phyloP scores from a whole-genome alignment of 2,113 vertebrate species.

The Scopus umbretta region DNA sequence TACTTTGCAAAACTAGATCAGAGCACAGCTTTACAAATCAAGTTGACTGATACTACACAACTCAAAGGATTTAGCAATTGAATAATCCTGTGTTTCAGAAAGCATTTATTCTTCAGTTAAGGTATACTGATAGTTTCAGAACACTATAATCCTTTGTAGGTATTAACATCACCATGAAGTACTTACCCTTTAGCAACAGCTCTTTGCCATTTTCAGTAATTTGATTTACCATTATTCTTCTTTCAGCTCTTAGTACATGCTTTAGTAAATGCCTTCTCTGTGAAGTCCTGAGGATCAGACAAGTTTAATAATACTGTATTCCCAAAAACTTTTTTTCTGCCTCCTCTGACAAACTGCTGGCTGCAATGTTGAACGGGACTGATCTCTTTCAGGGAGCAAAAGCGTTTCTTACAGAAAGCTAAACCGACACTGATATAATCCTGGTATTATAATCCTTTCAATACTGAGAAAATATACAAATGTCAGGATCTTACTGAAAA shows the following conservation, averaged over 20 bases:
- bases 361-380: not conserved
- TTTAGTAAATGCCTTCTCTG: slow-evolving; percentile 34
- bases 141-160: not conserved
- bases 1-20: not conserved
- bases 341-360: not conserved
- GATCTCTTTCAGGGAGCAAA: not conserved
- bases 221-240: slow-evolving; percentile 73
- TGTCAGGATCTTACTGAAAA: not conserved
- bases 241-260: slow-evolving; percentile 7
- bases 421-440: not conserved
- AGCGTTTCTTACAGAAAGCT: not conserved
- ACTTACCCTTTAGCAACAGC: slow-evolving; percentile 76
- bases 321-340: not conserved
- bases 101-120: not conserved
- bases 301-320: not conserved
- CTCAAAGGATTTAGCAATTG: not conserved
- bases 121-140: not conserved
- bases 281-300: not conserved
- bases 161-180: not conserved
- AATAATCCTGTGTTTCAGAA: not conserved
- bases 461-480: not conserved
- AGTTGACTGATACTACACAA: not conserved
- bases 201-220: slow-evolving; percentile 63
- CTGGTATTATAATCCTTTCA: not conserved
- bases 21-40: not conserved